Conservation (phyloP, 2,113 vertebrate genomes). For the Petromus typicus region DNA sequence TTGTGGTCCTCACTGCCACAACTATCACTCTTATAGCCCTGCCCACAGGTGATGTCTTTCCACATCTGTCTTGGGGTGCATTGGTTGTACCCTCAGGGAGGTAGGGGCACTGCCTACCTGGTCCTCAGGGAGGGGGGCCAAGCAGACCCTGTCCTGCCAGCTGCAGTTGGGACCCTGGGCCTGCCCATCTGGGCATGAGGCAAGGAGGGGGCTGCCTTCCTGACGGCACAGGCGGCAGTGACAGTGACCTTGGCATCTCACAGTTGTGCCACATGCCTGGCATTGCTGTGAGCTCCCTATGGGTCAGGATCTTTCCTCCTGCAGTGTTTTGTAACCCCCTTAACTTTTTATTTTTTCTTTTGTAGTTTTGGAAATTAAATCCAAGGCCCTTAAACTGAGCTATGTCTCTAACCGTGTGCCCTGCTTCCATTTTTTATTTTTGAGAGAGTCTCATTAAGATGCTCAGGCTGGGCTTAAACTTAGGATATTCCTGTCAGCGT, state of each 20-base stretch:
- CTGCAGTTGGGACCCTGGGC: no score
- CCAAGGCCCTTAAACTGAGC: background rate
- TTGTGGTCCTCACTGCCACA: accelerated
- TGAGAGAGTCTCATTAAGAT: background rate
- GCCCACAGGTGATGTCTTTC: accelerated
- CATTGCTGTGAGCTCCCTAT: background rate
- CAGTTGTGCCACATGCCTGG: background rate
- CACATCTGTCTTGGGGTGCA: background rate
- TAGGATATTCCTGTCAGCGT: background rate
- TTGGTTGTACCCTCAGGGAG: background rate
- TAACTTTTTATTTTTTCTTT: background rate
- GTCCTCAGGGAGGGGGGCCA: background rate
- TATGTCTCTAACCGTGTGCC: background rate
- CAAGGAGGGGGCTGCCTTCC: background rate
- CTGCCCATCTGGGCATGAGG: background rate
- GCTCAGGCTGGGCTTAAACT: background rate
- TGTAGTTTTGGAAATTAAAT: background rate
- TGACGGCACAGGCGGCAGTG: no score
- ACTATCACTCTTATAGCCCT: background rate
- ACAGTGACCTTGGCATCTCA: background rate
- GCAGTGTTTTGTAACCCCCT: accelerated
- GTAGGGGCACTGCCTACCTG: background rate
- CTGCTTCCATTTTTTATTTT: background rate
- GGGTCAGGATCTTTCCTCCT: background rate
- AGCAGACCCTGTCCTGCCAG: accelerated